Percentiles rank a stretch among this genome's conserved stretches.
Evolutionary conservation across 2,888 invertebrate species (phyloP).

Genomic region (Oscheius sp.): DNA sequence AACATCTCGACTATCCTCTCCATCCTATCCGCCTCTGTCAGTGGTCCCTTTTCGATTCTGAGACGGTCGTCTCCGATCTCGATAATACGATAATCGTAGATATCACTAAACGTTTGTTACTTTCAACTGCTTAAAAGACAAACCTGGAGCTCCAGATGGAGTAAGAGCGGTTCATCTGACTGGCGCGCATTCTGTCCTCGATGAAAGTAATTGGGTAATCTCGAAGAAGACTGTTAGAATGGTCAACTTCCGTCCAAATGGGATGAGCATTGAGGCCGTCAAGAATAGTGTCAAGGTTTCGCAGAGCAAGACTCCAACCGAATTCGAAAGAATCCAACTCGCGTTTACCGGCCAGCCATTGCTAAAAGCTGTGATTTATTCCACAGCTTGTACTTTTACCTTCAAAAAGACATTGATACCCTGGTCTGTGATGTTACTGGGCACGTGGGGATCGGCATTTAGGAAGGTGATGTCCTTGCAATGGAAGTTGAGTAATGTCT

Average conservation of each 20-base stretch:
- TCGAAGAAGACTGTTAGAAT: slow-evolving; percentile 14
- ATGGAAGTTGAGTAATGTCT: slow-evolving; percentile 8
- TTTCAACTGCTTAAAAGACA: not conserved
- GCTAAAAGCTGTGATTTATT: not conserved
- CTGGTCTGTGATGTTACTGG: slow-evolving; percentile 13
- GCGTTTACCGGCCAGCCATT: slow-evolving; percentile 19
- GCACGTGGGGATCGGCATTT: not conserved
- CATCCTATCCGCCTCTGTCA: not conserved
- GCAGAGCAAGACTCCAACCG: slow-evolving; percentile 8
- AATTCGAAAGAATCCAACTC: slow-evolving; percentile 9
- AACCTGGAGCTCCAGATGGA: slow-evolving; percentile 6
- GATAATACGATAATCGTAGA: slow-evolving; percentile 15
- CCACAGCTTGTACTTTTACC: not conserved
- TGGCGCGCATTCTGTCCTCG: not conserved
- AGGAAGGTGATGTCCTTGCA: not conserved
- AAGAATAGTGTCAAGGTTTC: not conserved
- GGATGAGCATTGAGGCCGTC: slow-evolving; percentile 16
- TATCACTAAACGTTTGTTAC: not conserved
- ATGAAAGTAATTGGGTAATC: not conserved
- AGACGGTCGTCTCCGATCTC: slow-evolving; percentile 1
- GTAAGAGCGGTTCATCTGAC: slow-evolving; percentile 11
- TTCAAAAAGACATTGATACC: slow-evolving; percentile 21
- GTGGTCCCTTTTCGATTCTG: not conserved
- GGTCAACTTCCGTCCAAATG: slow-evolving; percentile 14
- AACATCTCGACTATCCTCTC: too few species aligned